A percentile compares a stretch with the other conserved stretches of the same genome.
Evolutionary conservation across 2,888 invertebrate species (phyloP).

Genomic region (Lasioglossum pauxillum): DNA sequence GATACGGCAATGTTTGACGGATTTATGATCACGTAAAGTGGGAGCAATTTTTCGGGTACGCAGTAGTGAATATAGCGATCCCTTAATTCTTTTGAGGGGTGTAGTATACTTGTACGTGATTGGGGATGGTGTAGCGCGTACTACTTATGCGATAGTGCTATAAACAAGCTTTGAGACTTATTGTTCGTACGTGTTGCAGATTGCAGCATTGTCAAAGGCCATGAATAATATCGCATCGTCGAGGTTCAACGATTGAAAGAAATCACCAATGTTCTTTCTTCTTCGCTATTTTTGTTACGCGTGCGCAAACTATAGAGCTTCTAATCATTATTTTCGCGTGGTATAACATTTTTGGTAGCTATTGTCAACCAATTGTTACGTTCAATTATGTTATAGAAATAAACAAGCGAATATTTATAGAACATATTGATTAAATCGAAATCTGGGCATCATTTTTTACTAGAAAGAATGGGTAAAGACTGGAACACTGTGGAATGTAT

Average conservation of each 20-base stretch:
- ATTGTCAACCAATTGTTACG: neutral
- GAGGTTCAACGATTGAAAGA: slow-evolving; percentile 67
- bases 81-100: too few species aligned
- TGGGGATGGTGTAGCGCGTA: too few species aligned
- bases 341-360: neutral
- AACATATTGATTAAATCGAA: neutral
- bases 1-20: too few species aligned
- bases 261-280: slow-evolving; percentile 32
- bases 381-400: neutral
- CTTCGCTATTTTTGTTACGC: neutral
- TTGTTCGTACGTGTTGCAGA: slow-evolving; percentile 64
- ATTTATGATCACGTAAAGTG: too few species aligned
- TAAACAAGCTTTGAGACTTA: too few species aligned
- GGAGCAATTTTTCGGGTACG: too few species aligned
- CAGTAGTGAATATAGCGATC: too few species aligned
- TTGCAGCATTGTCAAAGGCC: slow-evolving; percentile 63
- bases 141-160: too few species aligned
- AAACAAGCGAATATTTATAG: neutral
- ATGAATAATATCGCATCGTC: slow-evolving; percentile 51
- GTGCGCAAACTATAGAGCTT: neutral
- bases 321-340: neutral
- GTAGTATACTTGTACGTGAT: too few species aligned
- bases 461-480: neutral
- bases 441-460: neutral
- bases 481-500: neutral